A percentile compares a stretch with the other conserved stretches of the same genome.
These are phyloP conservation scores for Drosophila miranda DNA, from an alignment of 1,140 invertebrate species.

Conservation along the genomic window DNA sequence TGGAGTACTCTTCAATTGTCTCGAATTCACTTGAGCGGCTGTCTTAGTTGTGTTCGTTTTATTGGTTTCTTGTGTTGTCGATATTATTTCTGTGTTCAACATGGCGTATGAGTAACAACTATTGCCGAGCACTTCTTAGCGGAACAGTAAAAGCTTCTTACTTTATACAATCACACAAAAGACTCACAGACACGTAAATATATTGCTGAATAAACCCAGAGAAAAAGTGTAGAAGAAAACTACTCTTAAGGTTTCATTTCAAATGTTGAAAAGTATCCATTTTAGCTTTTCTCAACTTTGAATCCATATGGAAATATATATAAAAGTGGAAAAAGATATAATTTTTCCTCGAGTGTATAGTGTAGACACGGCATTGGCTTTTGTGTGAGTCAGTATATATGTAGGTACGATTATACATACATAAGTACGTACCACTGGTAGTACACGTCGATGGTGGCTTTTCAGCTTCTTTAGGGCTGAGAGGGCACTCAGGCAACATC, in stretches of 20 bases:
- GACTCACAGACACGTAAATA: conserved; percentile 3
- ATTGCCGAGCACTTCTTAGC: conserved; percentile 7
- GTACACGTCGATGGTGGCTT: conserved; percentile 30
- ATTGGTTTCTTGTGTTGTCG: conserved; percentile 37
- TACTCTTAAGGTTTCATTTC: too few relatives aligned
- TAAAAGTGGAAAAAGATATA: too few relatives aligned
- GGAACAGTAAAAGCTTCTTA: conserved; percentile 12
- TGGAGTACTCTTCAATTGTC: conserved; percentile 23
- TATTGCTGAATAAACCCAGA: too few relatives aligned
- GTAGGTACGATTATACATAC: too few relatives aligned
- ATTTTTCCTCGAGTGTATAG: too few relatives aligned
- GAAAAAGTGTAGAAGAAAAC: too few relatives aligned
- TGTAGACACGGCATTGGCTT: too few relatives aligned
- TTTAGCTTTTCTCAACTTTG: too few relatives aligned
- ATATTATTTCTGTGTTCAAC: conserved; percentile 59
- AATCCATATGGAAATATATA: too few relatives aligned
- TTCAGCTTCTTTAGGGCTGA: conserved; percentile 33
- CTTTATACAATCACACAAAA: conserved; percentile 1
- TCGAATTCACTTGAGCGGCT: conserved; percentile 2
- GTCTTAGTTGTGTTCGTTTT: conserved; percentile 20
- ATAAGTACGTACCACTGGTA: conserved; percentile 23
- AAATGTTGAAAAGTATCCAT: too few relatives aligned
- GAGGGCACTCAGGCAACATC: conserved; percentile 68
- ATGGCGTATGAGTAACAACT: conserved; percentile 71
- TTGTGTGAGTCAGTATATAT: background rate